A percentile compares a stretch with the other conserved stretches of the same genome.
These are phyloP conservation scores for Leptobrachium ailaonicum DNA, from an alignment of 2,113 vertebrate genomes.

Conservation along the genomic window DNA sequence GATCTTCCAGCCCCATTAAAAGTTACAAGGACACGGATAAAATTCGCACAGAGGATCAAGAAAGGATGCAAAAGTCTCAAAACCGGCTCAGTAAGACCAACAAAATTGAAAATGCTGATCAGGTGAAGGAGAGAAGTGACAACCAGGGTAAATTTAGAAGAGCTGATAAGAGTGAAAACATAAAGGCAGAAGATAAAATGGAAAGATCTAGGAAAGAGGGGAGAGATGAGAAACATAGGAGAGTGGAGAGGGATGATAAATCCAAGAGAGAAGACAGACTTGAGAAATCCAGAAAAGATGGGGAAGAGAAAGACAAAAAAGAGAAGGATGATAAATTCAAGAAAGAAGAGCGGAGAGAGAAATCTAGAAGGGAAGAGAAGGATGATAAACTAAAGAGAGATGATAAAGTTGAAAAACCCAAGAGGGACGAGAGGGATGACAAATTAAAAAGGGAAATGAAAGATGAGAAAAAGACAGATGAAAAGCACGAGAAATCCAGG, in stretches of 20 bases:
- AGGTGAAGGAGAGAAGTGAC: conserved; percentile 57
- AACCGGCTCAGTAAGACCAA: not conserved
- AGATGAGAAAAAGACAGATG: conserved; percentile 8
- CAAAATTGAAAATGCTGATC: conserved; percentile 47
- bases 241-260: not conserved
- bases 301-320: not conserved
- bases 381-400: not conserved
- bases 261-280: conserved; percentile 53
- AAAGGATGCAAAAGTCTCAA: conserved; percentile 7
- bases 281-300: not conserved
- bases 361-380: conserved; percentile 60
- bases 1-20: conserved; percentile 74
- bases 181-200: not conserved
- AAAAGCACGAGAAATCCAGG: conserved; percentile 3
- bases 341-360: conserved; percentile 28
- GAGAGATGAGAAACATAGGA: not conserved
- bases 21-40: conserved; percentile 54
- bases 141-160: conserved; percentile 27
- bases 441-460: not conserved
- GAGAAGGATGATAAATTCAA: not conserved
- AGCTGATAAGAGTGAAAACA: not conserved
- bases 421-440: not conserved
- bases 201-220: conserved; percentile 12
- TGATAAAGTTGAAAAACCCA: not conserved
- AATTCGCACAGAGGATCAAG: conserved; percentile 34